These are phyloP conservation scores for Rhopalosiphum padi DNA, from an alignment of 1,140 invertebrate genomes.

Conservation along the genomic window DNA sequence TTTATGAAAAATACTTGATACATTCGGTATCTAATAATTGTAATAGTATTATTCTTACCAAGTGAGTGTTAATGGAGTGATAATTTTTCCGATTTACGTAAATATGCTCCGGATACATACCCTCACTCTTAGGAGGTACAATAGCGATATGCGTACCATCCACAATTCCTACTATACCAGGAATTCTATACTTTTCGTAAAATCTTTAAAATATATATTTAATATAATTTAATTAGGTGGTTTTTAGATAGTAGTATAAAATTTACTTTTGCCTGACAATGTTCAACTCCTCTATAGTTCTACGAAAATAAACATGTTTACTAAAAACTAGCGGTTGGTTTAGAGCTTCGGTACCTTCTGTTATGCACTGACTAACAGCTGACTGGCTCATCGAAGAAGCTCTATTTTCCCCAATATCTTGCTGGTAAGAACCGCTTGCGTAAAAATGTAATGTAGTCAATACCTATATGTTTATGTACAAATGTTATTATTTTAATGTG, in stretches of 20 bases:
- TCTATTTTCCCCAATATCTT: neutral
- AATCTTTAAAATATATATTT: neutral
- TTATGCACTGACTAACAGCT: neutral
- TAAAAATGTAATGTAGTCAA: neutral
- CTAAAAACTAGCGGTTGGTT: neutral
- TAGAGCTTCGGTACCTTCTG: neutral
- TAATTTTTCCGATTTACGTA: neutral
- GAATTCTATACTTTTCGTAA: neutral
- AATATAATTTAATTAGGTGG: neutral
- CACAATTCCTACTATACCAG: neutral
- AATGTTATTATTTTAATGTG: too few species aligned
- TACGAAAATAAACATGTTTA: constrained; percentile 6
- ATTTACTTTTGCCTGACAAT: neutral
- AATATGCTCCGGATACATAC: too few species aligned
- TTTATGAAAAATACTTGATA: neutral
- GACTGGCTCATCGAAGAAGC: neutral
- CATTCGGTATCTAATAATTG: neutral
- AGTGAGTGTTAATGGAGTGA: neutral
- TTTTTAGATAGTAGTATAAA: neutral
- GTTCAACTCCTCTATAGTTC: neutral
- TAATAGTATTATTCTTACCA: neutral
- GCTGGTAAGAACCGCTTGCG: neutral
- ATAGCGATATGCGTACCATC: neutral
- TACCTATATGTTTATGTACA: neutral
- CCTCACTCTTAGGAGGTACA: constrained; percentile 17